Conservation (phyloP, 2,797 vertebrate species). For the Hoplostethus mediterraneus region DNA sequence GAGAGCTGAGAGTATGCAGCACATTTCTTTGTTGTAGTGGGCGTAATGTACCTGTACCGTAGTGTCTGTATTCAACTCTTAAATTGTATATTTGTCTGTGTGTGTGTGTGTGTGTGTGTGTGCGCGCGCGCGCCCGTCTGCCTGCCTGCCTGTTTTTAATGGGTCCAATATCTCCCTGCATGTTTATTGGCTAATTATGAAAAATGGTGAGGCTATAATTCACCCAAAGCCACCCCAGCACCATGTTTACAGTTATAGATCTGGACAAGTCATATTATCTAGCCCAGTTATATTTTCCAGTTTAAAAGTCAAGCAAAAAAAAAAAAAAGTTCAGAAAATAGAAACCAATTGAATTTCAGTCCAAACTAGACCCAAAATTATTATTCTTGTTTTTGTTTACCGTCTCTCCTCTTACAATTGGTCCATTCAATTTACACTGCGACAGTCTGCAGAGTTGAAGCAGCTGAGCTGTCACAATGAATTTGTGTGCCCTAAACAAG, state of each 20-base stretch:
- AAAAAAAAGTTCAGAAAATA: constrained; percentile 29
- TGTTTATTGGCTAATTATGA: constrained; percentile 83
- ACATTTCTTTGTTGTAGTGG: background rate
- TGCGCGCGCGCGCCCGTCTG: background rate
- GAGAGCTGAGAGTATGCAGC: background rate
- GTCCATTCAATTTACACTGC: constrained; percentile 71
- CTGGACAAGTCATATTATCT: constrained; percentile 50
- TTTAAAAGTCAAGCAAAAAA: constrained; percentile 51
- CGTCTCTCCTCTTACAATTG: constrained; percentile 67
- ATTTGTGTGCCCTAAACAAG: constrained; percentile 83
- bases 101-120: constrained; percentile 4
- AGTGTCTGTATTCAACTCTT: constrained; percentile 20
- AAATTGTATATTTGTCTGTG: background rate
- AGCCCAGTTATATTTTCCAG: constrained; percentile 30
- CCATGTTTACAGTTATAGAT: constrained; percentile 37
- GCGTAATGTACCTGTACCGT: constrained; percentile 9
- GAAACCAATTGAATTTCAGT: constrained; percentile 64
- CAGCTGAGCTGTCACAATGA: constrained; percentile 79
- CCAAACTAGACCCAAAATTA: constrained; percentile 52
- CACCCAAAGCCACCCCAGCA: constrained; percentile 47
- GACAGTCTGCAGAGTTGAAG: constrained; percentile 70
- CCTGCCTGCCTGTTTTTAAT: constrained; percentile 68
- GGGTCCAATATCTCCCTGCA: constrained; percentile 76
- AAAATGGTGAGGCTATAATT: constrained; percentile 70
- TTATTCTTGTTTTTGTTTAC: constrained; percentile 39